Conservation (phyloP, 2,888 invertebrate genomes). For the Synanthedon tipuliformis region DNA sequence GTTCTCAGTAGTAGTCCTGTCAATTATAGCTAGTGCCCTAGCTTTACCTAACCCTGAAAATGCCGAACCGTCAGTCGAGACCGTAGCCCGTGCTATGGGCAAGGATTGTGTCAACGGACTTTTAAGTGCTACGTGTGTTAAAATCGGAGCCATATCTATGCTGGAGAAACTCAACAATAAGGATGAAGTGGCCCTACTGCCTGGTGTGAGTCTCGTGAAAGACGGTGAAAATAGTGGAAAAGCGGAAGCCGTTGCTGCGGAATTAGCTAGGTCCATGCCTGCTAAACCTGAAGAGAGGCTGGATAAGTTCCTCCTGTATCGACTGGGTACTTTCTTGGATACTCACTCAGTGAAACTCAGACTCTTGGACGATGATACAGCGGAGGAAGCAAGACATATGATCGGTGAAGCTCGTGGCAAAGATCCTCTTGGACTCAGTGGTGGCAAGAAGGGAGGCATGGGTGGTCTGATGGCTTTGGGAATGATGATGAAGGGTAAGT, state of each 20-base stretch:
- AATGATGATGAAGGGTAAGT: slow-evolving; percentile 74
- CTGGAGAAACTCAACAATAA: slow-evolving; percentile 33
- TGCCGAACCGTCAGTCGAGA: slow-evolving; percentile 19
- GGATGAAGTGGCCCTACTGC: slow-evolving; percentile 30
- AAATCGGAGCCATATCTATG: slow-evolving; percentile 33
- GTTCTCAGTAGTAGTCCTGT: slow-evolving; percentile 20
- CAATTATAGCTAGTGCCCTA: slow-evolving; percentile 18
- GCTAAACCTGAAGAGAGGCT: slow-evolving; percentile 77
- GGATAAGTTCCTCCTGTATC: slow-evolving; percentile 77
- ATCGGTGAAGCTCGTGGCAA: slow-evolving; percentile 50
- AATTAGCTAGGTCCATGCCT: slow-evolving; percentile 77
- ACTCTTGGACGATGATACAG: slow-evolving; percentile 71
- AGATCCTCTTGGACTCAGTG: slow-evolving; percentile 36
- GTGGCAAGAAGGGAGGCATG: slow-evolving; percentile 55
- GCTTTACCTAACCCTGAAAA: slow-evolving; percentile 28
- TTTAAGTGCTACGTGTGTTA: slow-evolving; percentile 33
- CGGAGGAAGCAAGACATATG: slow-evolving; percentile 63
- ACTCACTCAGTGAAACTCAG: slow-evolving; percentile 78
- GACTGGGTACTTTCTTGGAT: slow-evolving; percentile 75
- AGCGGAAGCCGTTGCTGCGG: slow-evolving; percentile 61
- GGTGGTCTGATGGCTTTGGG: slow-evolving; percentile 66
- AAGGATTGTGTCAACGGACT: slow-evolving; percentile 37
- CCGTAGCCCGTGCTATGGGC: slow-evolving; percentile 17
- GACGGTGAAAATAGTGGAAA: slow-evolving; percentile 69
- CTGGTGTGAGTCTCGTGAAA: slow-evolving; percentile 73